Base-by-base conservation (phyloP, 2,888 invertebrate genomes). In the Miltochrista miniata region DNA sequence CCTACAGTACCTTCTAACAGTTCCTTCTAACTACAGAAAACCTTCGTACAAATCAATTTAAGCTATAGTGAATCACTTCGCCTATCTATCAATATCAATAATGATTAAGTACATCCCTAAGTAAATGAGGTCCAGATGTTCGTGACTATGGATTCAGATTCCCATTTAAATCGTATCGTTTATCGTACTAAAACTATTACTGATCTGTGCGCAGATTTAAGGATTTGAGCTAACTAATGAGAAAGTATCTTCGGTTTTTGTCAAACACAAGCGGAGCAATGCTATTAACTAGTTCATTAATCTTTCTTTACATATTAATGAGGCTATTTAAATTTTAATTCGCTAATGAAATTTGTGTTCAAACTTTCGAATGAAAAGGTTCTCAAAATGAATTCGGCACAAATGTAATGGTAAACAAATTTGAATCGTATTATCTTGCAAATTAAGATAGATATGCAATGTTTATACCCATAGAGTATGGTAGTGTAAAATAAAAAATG, bases 271-370 rank as follows among this genome's bases (percentile, higher is more conserved):
- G 37, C 48, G 44, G 39, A 56, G 59, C 48, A 59, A 35, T 51
- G 56, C 57, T 70, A 61, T 62, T 64, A 64, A 61, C 58, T 62
- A 64, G 56, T 70, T 70, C 74, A 75, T 74, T 72, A 73, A 73
- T 75, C 74, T 75, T 67, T 53, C 61, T 65, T 63, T 62, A 68
- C 68, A 73, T 73, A 73, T 75, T 74, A 75, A 74, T 73, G 71
- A 65, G 69, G 60, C 67, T 61, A 66, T 74, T 74, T 71, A 65
- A 74, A 74, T 72, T 73, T 72, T 72, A 70, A 74, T 74, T 72
- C 64, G 62, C 64, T 74, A 74, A 74, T 72, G 74, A 72, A 75
- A 66, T 70, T 67, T 61, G 60, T 61, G 63, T 64, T 58, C 57
- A 61, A 71, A 74, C 61, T 73, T 74, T 61, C 59, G 54, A 66